Percentiles rank a stretch among this genome's conserved stretches.
phyloP scores from a whole-genome alignment of 2,888 invertebrate genomes.

The Bruchidius siliquastri region DNA sequence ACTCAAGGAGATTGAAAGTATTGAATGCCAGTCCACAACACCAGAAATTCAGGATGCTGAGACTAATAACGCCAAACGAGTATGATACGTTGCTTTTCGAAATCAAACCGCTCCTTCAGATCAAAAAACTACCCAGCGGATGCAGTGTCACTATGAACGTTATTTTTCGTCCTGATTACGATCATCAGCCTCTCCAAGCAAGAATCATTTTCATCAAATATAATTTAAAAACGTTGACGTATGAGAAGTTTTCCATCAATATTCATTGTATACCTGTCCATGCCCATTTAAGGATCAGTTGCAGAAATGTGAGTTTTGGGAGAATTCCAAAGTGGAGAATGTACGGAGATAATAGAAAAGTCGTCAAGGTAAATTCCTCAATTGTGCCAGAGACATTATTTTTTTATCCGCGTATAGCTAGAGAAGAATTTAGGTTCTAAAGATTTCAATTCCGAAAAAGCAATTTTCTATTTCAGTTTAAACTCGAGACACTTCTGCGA shows the following conservation, averaged over 20 bases:
- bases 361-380: conserved; percentile 10
- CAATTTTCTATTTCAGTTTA: not conserved
- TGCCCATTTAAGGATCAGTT: conserved; percentile 17
- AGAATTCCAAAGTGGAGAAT: conserved; percentile 23
- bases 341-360: conserved; percentile 10
- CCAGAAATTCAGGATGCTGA: conserved; percentile 21
- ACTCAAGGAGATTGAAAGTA: conserved; percentile 19
- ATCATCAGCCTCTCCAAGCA: conserved; percentile 13
- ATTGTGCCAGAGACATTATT: no score
- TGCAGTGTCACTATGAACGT: conserved; percentile 15
- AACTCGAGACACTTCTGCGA: no score
- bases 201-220: conserved; percentile 21
- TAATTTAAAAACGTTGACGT: conserved; percentile 12
- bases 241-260: conserved; percentile 16
- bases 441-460: no score
- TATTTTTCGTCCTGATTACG: conserved; percentile 19
- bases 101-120: conserved; percentile 19
- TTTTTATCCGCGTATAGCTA: no score
- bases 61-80: conserved; percentile 15
- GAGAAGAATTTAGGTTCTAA: no score
- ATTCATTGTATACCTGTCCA: conserved; percentile 21
- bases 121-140: conserved; percentile 22
- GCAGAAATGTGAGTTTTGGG: conserved; percentile 22
- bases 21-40: conserved; percentile 15
- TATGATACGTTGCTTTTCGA: conserved; percentile 22